phyloP scores from a whole-genome alignment of 37 sponge, comb jelly and placozoan species.

The Hormiphora californensis region DNA sequence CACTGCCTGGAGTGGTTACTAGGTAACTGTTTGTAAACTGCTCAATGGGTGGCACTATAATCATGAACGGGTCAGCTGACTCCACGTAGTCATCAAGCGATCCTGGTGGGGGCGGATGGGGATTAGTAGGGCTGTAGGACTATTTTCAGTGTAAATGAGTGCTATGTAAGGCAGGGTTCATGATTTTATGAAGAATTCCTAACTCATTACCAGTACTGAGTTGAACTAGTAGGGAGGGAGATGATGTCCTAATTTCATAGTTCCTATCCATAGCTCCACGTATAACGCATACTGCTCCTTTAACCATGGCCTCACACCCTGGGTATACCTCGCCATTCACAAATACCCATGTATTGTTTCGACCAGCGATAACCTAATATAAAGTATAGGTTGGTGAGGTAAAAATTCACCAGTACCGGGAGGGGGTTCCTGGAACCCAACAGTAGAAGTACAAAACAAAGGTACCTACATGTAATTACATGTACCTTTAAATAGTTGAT shows the following conservation, averaged over 20 bases:
- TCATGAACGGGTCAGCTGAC: slow-evolving; percentile 52
- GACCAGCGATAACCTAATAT: slow-evolving; percentile 40
- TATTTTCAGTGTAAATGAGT: not conserved
- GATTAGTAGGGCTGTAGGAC: not conserved
- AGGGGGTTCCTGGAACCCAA: not conserved
- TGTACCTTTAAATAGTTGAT: slow-evolving; percentile 7
- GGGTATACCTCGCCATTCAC: not conserved
- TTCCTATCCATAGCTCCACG: not conserved
- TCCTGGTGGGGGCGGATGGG: not conserved
- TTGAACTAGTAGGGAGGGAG: slow-evolving; percentile 2
- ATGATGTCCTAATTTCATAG: slow-evolving; percentile 44
- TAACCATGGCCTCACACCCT: not conserved
- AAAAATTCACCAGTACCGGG: not conserved
- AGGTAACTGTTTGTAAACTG: slow-evolving; percentile 52
- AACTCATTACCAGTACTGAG: slow-evolving; percentile 42
- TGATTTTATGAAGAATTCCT: too few species aligned
- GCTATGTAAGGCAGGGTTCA: too few species aligned
- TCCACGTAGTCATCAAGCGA: not conserved
- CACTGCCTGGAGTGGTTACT: slow-evolving; percentile 16
- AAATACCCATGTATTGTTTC: slow-evolving; percentile 33
- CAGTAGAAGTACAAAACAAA: not conserved
- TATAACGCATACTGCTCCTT: not conserved
- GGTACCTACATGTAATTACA: not conserved
- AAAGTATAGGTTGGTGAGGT: too few species aligned
- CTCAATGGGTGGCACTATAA: slow-evolving; percentile 46